Conservation (phyloP, 2,113 vertebrate genomes). For the Vireo altiloquus region DNA sequence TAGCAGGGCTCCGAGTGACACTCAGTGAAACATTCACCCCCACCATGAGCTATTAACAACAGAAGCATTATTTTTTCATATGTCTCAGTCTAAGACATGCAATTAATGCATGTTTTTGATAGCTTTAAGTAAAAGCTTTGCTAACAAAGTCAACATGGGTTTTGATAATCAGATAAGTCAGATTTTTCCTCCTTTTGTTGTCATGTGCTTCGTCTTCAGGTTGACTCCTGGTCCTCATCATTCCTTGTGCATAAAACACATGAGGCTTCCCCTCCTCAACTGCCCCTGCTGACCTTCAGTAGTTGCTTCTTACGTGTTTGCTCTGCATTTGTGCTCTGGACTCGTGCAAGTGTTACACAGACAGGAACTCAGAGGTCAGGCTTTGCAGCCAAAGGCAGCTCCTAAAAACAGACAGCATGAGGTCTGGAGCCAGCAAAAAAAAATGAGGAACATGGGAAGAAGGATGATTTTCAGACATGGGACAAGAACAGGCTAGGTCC, state of each 20-base stretch:
- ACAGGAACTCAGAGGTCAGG: not conserved
- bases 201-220: not conserved
- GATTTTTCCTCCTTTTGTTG: not conserved
- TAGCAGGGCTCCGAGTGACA: fast-evolving
- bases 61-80: not conserved
- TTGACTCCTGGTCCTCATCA: not conserved
- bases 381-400: not conserved
- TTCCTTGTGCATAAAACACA: not conserved
- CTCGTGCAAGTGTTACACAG: not conserved
- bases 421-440: not conserved
- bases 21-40: not conserved
- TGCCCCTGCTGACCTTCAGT: not conserved
- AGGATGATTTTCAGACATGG: not conserved
- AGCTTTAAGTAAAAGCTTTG: not conserved
- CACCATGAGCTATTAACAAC: not conserved
- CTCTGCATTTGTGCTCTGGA: not conserved
- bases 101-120: not conserved
- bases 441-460: not conserved
- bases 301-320: not conserved
- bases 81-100: not conserved
- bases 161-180: not conserved
- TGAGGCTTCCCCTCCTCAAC: not conserved
- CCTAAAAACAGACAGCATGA: not conserved
- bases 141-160: not conserved
- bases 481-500: not conserved